Evolutionary conservation across 2,797 vertebrate species (phyloP), one percentile per base, ranked within the genome.

Genomic region (Hyperoplus lanceolatus): DNA sequence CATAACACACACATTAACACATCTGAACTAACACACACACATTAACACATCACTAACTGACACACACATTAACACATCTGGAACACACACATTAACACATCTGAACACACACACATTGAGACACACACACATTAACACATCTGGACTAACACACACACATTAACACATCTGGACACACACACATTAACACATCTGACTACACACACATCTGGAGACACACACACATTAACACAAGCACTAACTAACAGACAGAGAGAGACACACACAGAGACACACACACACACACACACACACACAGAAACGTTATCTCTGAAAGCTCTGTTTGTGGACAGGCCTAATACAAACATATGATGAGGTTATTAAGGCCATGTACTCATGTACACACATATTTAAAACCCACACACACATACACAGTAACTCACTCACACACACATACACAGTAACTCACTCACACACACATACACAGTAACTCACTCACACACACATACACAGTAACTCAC

Each of bases 131-230:
- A 11, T n/a, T 1, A 12, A 14, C 59, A 29, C 18, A 4, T 4
- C 36, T 8, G n/a, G 3, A 29, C 29, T 29, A 29, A 0, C 2
- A 5, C 54, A n/a, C 14, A 29, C 57, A 10, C 50, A 11, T n/a
- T 1, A 12, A 14, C 29, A 29, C 18, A 6, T n/a, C n/a, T n/a
- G n/a, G n/a, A n/a, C 0, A 5, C 54, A n/a, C n/a, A 29, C 57
- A 10, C 50, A 11, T n/a, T 1, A 12, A 14, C 59, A 29, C 18
- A 4, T 4, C 36, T 8, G 3, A 29, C 29, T 29, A 29, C n/a
- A 29, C 29, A 29, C 0, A 29, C 29, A 29, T 6, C 21, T 1
- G 1, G 21, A 12, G 0, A 0, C 2, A 5, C 54, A n/a, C 14
- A 29, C 57, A 10, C 50, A 11, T n/a, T 1, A 12, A 14, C 29